Evolutionary conservation across 2,113 vertebrate species (phyloP), one percentile per base, ranked within the genome.

Genomic region (Callaeas wilsoni): DNA sequence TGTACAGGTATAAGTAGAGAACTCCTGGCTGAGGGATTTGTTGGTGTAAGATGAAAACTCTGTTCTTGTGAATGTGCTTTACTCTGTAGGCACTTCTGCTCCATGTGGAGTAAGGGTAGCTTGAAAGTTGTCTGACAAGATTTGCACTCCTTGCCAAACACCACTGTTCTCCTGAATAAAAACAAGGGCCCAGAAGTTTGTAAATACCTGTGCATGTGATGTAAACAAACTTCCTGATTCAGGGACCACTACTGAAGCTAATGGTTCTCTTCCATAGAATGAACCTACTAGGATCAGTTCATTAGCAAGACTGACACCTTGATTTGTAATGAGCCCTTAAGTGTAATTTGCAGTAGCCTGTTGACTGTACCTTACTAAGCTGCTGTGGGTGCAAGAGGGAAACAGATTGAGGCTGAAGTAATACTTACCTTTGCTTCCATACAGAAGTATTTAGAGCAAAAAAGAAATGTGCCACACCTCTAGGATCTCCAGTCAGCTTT

Each of bases 391-490:
- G 22, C 64, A 84, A 64, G 75, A 87, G 57, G 71, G 81, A 83
- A 62, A 39, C 47, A 50, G 23, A 81, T 32, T 76, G 69, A 80
- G 50, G 59, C 81, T 84, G 49, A 67, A 83, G 74, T 81, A 95
- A 68, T 97, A 84, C 93, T 97, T 96, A 80, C 86, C 69, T 94
- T 95, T 4, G 1, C 65, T 95, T 94, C 84, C 79, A 82, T 64
- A 39, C 90, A 93, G 78, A 90, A 81, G 79, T 79, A 87, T 88
- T 94, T 70, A 63, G 83, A 74, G 87, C 67, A 65, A 79, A 96
- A 79, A 89, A 93, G 87, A 97, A 64, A 96, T 85, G 89, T 96
- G 88, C 87, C 96, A 88, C 84, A 93, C 96, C 95, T 84, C 13
- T 94, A 46, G 44, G 52, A 44, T 56, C 68, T 93, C 64, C 4